phyloP scores from a whole-genome alignment of 2,888 invertebrate species.

The Protophormia terraenovae region DNA sequence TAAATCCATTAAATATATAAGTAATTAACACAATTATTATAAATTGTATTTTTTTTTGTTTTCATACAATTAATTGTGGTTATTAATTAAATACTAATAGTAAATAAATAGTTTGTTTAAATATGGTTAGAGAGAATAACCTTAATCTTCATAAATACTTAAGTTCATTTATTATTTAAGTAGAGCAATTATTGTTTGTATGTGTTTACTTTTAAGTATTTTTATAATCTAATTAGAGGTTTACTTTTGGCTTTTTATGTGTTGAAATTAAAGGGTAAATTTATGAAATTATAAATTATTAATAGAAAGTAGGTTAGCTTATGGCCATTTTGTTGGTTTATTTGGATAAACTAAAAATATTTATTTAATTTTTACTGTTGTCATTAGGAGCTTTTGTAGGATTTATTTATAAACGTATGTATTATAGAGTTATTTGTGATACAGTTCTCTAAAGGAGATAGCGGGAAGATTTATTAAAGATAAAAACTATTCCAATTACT shows the following conservation, averaged over 20 bases:
- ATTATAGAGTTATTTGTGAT: too few relatives aligned
- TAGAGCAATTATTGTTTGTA: not conserved
- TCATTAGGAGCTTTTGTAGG: too few relatives aligned
- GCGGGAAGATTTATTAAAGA: too few relatives aligned
- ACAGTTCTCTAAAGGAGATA: too few relatives aligned
- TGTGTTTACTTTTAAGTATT: not conserved
- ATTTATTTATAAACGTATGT: too few relatives aligned
- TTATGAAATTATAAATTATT: too few relatives aligned
- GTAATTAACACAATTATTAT: slow-evolving; percentile 23
- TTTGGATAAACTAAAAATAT: not conserved
- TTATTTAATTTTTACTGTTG: not conserved
- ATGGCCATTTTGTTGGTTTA: not conserved
- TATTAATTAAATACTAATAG: slow-evolving; percentile 9
- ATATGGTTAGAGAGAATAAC: not conserved
- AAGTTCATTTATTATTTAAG: not conserved
- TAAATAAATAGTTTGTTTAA: slow-evolving; percentile 19
- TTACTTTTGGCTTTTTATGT: not conserved
- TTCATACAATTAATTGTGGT: not conserved
- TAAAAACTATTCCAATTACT: too few relatives aligned
- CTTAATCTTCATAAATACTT: not conserved
- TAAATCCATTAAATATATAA: not conserved
- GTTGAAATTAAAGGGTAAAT: not conserved
- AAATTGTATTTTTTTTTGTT: not conserved
- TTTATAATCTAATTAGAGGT: not conserved
- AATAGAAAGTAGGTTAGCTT: not conserved